A percentile compares a stretch with the other conserved stretches of the same genome.
These are phyloP conservation scores for Pseudopipra pipra DNA, from an alignment of 2,113 vertebrate species.

Conservation along the genomic window DNA sequence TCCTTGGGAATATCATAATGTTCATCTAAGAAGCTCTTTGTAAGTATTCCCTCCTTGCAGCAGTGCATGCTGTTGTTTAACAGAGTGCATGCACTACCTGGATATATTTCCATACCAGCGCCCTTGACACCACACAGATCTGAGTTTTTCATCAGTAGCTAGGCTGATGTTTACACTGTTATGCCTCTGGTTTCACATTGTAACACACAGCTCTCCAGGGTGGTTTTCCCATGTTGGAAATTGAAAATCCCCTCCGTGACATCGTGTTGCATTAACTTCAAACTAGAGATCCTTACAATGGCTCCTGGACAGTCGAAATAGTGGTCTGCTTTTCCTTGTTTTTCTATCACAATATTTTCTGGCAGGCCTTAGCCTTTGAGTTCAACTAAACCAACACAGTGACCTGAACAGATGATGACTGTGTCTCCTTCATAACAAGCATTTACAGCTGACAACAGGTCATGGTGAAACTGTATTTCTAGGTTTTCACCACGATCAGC, in stretches of 20 bases:
- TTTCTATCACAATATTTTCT: slow-evolving; percentile 90
- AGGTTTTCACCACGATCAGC: slow-evolving; percentile 63
- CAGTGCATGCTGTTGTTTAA: slow-evolving; percentile 87
- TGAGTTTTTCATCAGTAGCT: slow-evolving; percentile 86
- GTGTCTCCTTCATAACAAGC: slow-evolving; percentile 79
- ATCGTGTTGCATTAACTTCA: slow-evolving; percentile 88
- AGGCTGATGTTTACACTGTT: slow-evolving; percentile 80
- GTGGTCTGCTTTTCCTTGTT: slow-evolving; percentile 82
- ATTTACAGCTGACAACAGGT: slow-evolving; percentile 78
- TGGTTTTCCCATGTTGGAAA: slow-evolving; percentile 78
- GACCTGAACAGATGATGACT: slow-evolving; percentile 81
- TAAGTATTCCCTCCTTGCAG: slow-evolving; percentile 91
- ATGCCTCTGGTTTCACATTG: slow-evolving; percentile 88
- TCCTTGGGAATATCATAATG: slow-evolving; percentile 83
- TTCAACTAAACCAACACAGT: slow-evolving; percentile 79
- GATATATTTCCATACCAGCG: slow-evolving; percentile 89
- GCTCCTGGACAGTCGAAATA: slow-evolving; percentile 85
- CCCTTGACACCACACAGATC: slow-evolving; percentile 93
- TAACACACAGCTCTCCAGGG: slow-evolving; percentile 88
- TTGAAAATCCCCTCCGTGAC: slow-evolving; percentile 88
- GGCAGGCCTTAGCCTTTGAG: slow-evolving; percentile 85
- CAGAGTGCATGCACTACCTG: slow-evolving; percentile 82
- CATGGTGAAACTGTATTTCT: slow-evolving; percentile 79
- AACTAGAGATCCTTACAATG: slow-evolving; percentile 78
- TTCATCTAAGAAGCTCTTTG: slow-evolving; percentile 88